Conservation (phyloP, 2,113 vertebrate species). For the Eurystomus gularis region DNA sequence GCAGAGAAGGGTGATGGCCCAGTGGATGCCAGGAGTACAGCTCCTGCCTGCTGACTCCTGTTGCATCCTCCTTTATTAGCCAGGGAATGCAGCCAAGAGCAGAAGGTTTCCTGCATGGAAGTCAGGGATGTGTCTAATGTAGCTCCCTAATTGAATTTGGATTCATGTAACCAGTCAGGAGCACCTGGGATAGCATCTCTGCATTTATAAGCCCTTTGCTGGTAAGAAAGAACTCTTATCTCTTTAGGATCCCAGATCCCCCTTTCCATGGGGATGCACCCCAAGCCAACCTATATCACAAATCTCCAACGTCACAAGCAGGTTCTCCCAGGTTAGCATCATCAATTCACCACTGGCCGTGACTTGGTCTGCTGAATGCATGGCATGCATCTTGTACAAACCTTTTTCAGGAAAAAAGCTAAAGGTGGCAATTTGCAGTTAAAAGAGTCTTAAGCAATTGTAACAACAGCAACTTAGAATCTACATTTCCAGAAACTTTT, state of each 20-base stretch:
- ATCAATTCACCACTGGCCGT: fast-evolving
- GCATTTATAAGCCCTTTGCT: neutral
- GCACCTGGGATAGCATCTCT: neutral
- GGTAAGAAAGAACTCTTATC: neutral
- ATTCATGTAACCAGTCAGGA: neutral
- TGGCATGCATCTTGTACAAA: neutral
- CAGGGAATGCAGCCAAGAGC: neutral
- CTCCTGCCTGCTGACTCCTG: neutral
- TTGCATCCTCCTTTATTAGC: neutral
- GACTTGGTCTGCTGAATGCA: neutral
- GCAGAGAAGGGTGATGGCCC: neutral
- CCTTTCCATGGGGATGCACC: neutral
- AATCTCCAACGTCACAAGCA: neutral
- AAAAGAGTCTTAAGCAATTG: neutral
- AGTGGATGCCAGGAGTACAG: fast-evolving
- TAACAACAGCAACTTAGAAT: neutral
- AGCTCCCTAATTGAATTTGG: neutral
- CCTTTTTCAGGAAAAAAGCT: neutral
- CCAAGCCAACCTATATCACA: neutral
- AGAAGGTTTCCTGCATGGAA: neutral
- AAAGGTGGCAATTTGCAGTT: neutral
- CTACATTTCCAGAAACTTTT: constrained; percentile 16
- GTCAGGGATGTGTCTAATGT: neutral
- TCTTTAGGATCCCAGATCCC: neutral
- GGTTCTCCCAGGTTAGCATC: neutral